Base-by-base conservation (phyloP, 1,140 invertebrate genomes). In the Drosophila setifemur region DNA sequence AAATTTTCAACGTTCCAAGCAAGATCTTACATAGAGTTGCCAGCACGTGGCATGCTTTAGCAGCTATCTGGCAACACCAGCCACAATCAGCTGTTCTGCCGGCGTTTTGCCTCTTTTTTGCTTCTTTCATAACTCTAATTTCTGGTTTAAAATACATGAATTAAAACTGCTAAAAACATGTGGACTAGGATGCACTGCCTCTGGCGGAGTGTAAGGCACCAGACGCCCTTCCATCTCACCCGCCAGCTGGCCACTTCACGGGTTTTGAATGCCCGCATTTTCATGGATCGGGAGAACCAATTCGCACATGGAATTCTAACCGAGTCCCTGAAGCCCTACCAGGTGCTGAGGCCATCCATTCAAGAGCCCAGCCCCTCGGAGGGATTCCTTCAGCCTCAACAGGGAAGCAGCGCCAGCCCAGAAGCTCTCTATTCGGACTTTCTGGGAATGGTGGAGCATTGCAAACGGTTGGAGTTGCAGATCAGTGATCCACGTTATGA, bases 341-440 rank as follows among this genome's bases (percentile, higher is more conserved):
- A 83, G 19, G 74, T 90, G 3, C 67, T 79, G 4, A 45, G 72
- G 0, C 8, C 66, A 0, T 5, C 64, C 8, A 18, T 1, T 2
- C 35, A 60, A 0, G 6, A n/a, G 8, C 26, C 0, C 0, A 18
- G 8, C 28, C 14, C 18, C 0, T 9, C 35, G 3, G 19, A 40
- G 18, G 42, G 40, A 8, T 73, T 66, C 4, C 18, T 81, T 31
- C 11, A 19, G 2, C 14, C 53, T 21, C 6, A 4, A 4, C 0
- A 8, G 4, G 3, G 4, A 55, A n/a, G n/a, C n/a, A n/a, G n/a
- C 4, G 26, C n/a, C 1, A 54, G 26, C 1, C 18, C 71, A 0
- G 28, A 19, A 3, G 55, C 91, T 12, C 69, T 92, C 5, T 45
- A 91, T 0, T 45, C 68, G 0, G 76, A 85, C 8, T 91, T 93